phyloP scores from a whole-genome alignment of 2,113 vertebrate species.

The Felis chaus region DNA sequence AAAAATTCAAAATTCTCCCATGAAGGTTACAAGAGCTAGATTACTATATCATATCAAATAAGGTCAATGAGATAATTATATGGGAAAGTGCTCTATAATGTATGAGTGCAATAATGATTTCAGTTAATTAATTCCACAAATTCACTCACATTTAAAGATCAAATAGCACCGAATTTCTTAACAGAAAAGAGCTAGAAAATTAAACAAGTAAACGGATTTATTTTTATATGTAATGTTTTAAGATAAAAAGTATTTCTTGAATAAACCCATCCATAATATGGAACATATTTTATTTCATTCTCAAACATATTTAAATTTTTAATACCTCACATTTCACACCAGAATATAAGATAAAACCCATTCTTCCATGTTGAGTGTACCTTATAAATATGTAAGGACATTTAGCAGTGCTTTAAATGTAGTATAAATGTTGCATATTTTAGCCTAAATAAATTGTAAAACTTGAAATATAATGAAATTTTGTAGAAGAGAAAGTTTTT shows the following conservation, averaged over 20 bases:
- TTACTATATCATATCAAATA: slow-evolving; percentile 48
- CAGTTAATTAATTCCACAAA: slow-evolving; percentile 61
- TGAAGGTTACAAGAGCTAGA: slow-evolving; percentile 8
- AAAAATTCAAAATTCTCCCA: background rate
- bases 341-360: background rate
- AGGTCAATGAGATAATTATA: slow-evolving; percentile 56
- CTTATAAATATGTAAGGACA: background rate
- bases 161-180: slow-evolving; percentile 2
- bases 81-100: background rate
- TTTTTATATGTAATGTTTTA: slow-evolving; percentile 31
- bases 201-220: background rate
- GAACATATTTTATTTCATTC: background rate
- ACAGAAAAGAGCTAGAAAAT: background rate
- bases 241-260: background rate
- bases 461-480: background rate
- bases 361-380: background rate
- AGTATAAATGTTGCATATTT: background rate
- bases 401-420: background rate
- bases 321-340: background rate
- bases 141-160: slow-evolving; percentile 63
- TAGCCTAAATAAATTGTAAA: background rate
- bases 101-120: slow-evolving; percentile 55
- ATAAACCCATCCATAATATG: background rate
- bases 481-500: background rate
- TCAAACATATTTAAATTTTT: slow-evolving; percentile 13